These are phyloP conservation scores for Schizaphis graminum DNA, from an alignment of 2,888 invertebrate species.

Conservation along the genomic window DNA sequence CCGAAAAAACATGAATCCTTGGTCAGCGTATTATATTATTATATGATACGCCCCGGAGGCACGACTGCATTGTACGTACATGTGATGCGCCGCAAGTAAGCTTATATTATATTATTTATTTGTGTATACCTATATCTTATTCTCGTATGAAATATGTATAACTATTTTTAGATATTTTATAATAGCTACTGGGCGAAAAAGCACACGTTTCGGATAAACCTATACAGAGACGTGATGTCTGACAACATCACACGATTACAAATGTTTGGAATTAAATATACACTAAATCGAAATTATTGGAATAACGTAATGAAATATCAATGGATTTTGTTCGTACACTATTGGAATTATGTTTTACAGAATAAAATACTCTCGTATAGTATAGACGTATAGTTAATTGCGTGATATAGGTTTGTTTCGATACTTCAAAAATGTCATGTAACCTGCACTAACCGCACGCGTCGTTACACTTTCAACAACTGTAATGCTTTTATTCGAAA, in stretches of 20 bases:
- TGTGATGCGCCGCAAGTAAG: not conserved
- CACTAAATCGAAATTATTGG: not conserved
- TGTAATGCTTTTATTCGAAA: not conserved
- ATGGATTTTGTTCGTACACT: not conserved
- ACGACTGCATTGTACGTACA: not conserved
- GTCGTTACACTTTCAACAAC: not conserved
- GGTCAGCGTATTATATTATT: not conserved
- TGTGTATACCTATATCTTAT: not conserved
- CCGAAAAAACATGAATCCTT: not conserved
- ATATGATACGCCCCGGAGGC: not conserved
- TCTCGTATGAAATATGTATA: not conserved
- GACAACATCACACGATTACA: not conserved
- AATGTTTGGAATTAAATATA: not conserved
- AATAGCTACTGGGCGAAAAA: not conserved
- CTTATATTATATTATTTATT: not conserved
- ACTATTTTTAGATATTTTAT: not conserved
- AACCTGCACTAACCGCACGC: not conserved
- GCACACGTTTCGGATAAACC: not conserved
- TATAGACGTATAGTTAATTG: no score
- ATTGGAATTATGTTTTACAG: no score
- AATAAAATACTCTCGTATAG: no score
- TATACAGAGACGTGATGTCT: not conserved
- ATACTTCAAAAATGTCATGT: not conserved
- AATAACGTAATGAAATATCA: not conserved
- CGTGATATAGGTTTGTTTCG: not conserved